Conservation (phyloP, 2,113 vertebrate species). For the Pandion haliaetus region DNA sequence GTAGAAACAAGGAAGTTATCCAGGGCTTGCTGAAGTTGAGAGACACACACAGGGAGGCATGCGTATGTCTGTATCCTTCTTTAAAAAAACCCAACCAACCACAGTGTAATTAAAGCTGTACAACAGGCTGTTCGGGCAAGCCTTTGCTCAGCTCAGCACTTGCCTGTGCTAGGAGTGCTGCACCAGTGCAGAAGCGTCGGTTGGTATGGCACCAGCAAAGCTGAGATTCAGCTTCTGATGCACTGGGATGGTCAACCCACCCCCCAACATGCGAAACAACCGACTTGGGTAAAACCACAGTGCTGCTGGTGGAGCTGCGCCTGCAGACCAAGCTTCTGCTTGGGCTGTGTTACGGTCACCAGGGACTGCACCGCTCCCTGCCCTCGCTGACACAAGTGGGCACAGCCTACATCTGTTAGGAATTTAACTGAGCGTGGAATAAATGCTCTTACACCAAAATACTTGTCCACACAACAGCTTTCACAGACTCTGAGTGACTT, state of each 20-base stretch:
- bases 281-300: fast-evolving
- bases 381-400: neutral
- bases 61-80: neutral
- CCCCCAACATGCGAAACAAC: neutral
- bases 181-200: neutral
- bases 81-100: neutral
- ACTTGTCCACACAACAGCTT: neutral
- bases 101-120: neutral
- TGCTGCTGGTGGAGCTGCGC: neutral
- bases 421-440: neutral
- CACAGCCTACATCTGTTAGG: neutral
- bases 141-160: neutral
- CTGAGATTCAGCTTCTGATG: neutral
- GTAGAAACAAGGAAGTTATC: neutral
- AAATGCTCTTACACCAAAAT: neutral
- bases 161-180: neutral
- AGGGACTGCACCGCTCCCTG: neutral
- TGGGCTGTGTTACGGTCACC: neutral
- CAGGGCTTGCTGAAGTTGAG: neutral
- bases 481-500: neutral
- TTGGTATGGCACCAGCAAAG: neutral
- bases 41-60: neutral
- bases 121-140: neutral
- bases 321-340: neutral
- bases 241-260: fast-evolving